phyloP scores from a whole-genome alignment of 2,797 vertebrate genomes.

The Oreortyx pictus region DNA sequence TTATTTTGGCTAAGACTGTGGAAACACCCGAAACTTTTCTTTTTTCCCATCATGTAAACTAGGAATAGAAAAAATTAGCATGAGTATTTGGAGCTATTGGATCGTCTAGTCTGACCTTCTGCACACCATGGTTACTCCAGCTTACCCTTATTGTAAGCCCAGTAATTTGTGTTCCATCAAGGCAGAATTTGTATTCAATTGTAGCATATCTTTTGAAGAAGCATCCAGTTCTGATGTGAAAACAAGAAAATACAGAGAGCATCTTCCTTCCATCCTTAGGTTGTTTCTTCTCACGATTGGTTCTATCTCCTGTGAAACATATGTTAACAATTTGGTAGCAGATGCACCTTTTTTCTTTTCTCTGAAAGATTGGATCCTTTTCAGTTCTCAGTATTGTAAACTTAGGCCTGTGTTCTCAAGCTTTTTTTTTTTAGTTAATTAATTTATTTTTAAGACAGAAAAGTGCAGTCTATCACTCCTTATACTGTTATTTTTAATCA shows the following conservation, averaged over 20 bases:
- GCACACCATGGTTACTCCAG: background rate
- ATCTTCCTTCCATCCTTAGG: background rate
- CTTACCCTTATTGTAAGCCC: background rate
- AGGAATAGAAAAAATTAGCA: conserved; percentile 63
- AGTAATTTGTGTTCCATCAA: background rate
- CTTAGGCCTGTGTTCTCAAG: background rate
- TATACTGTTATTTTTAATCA: background rate
- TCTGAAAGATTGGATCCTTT: background rate
- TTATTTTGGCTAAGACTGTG: conserved; percentile 67
- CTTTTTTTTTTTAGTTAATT: background rate
- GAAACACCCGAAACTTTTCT: conserved; percentile 58
- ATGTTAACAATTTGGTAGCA: background rate
- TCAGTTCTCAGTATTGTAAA: background rate
- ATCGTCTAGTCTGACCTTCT: conserved; percentile 1
- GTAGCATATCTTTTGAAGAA: background rate
- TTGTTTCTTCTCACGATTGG: background rate
- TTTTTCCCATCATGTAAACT: conserved; percentile 73
- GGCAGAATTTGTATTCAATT: background rate
- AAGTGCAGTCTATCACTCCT: background rate
- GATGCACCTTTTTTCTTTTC: background rate
- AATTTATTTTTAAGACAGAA: background rate
- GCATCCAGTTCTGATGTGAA: background rate
- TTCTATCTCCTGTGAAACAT: background rate
- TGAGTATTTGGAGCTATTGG: conserved; percentile 9
- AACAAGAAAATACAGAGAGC: background rate